Percentiles rank a stretch among this genome's conserved stretches.
Conservation (phyloP, 2,113 vertebrate species). For the Bos javanicus region DNA sequence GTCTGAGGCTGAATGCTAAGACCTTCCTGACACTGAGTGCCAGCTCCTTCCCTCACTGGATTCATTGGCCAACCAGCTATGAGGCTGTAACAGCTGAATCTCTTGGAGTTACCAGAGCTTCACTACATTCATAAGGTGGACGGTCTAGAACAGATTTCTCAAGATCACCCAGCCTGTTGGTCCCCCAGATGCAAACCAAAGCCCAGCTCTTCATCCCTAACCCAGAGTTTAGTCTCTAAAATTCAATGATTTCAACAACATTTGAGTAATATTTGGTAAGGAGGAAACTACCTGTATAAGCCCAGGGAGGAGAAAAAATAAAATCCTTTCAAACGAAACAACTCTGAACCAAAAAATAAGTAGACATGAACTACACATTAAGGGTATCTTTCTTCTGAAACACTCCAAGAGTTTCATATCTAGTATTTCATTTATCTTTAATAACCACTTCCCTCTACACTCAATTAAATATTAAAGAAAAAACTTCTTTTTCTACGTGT, state of each 20-base stretch:
- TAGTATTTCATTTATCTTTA: constrained; percentile 6
- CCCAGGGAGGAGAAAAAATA: not conserved
- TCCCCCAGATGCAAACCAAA: not conserved
- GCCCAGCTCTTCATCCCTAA: not conserved
- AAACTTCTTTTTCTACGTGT: not conserved
- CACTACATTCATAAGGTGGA: not conserved
- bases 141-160: not conserved
- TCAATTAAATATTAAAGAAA: not conserved
- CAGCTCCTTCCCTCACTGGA: not conserved
- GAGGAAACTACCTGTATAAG: not conserved
- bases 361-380: not conserved
- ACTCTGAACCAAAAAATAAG: not conserved
- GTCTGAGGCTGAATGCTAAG: not conserved
- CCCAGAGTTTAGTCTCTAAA: not conserved
- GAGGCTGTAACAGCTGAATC: not conserved
- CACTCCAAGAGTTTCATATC: not conserved
- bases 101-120: not conserved
- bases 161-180: not conserved
- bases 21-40: not conserved
- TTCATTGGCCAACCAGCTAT: not conserved
- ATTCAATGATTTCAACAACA: not conserved
- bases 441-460: not conserved
- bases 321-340: not conserved
- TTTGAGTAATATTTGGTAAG: not conserved
- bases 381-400: not conserved